A percentile compares a stretch with the other conserved stretches of the same genome.
phyloP scores from a whole-genome alignment of 2,888 invertebrate genomes.

The Agonum fuliginosum region DNA sequence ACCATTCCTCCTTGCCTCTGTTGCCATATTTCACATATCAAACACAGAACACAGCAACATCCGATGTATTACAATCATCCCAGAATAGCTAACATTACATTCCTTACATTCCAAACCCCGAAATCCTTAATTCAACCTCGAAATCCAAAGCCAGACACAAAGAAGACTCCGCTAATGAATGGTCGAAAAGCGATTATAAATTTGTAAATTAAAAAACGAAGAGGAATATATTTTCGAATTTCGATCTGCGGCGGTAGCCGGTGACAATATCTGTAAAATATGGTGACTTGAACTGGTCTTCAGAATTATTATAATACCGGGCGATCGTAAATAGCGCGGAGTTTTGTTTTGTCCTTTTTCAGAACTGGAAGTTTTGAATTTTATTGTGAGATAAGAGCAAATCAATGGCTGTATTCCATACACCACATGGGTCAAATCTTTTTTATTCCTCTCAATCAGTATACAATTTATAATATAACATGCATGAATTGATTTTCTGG shows the following conservation, averaged over 20 bases:
- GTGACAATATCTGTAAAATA: constrained; percentile 33
- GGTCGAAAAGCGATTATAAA: constrained; percentile 51
- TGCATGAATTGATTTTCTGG: no score
- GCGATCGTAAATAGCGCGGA: not conserved
- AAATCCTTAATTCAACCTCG: constrained; percentile 2
- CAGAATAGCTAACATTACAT: constrained; percentile 23
- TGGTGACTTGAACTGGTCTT: constrained; percentile 29
- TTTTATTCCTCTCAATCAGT: no score
- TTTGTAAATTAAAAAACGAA: constrained; percentile 48
- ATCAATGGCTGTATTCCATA: no score
- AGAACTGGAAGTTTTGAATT: not conserved
- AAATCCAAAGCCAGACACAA: constrained; percentile 38
- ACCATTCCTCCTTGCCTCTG: not conserved
- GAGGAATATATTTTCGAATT: not conserved
- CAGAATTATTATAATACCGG: constrained; percentile 34
- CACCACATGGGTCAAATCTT: no score
- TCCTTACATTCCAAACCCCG: constrained; percentile 27
- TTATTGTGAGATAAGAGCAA: not conserved
- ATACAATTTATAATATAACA: no score
- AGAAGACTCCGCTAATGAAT: constrained; percentile 39
- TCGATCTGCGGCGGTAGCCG: constrained; percentile 8
- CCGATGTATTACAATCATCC: constrained; percentile 34
- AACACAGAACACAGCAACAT: constrained; percentile 15
- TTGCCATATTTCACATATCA: constrained; percentile 47
- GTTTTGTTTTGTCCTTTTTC: constrained; percentile 14